Conservation (phyloP, 2,888 invertebrate species). For the Catonia carolina region DNA sequence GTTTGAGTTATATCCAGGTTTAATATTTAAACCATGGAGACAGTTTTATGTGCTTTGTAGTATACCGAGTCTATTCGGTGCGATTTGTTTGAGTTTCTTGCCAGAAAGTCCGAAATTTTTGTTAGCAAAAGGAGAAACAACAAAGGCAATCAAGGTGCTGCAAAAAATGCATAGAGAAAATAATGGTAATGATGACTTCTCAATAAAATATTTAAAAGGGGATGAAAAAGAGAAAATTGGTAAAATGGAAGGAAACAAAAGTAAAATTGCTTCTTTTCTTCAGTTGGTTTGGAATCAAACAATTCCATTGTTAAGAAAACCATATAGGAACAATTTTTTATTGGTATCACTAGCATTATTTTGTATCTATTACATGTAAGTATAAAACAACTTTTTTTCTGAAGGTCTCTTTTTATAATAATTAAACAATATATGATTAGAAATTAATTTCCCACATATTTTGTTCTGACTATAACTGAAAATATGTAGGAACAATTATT, state of each 20-base stretch:
- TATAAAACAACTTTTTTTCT: too few species aligned
- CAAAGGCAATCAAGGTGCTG: background rate
- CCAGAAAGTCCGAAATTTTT: constrained; percentile 8
- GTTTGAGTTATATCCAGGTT: background rate
- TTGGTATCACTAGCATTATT: background rate
- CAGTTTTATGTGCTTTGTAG: background rate
- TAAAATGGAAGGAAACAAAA: background rate
- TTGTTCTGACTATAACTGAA: too few species aligned
- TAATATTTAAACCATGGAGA: background rate
- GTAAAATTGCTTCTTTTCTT: background rate
- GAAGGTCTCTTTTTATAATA: too few species aligned
- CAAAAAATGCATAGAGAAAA: background rate
- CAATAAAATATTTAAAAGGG: too few species aligned
- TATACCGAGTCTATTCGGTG: background rate
- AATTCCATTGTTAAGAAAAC: background rate
- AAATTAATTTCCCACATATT: too few species aligned
- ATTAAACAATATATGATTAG: too few species aligned
- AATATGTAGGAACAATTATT: too few species aligned
- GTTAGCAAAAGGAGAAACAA: background rate
- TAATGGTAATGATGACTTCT: background rate
- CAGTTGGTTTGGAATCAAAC: background rate
- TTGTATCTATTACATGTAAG: too few species aligned
- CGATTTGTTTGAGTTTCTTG: background rate
- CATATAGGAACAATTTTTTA: background rate
- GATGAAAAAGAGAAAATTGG: background rate